Conservation (phyloP, 2,888 invertebrate genomes). For the Lamproptera curius region DNA sequence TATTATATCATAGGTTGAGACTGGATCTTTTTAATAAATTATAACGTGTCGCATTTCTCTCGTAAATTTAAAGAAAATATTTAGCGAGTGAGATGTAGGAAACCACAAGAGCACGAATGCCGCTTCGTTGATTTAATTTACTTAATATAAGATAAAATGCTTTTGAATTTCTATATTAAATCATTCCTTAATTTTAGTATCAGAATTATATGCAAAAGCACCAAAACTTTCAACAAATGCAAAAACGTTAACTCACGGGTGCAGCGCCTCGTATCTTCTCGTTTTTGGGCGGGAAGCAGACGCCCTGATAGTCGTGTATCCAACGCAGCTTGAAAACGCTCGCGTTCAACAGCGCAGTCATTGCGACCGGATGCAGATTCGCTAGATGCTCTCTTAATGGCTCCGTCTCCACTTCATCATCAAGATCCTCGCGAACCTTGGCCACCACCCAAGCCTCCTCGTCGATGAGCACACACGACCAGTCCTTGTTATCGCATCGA, state of each 20-base stretch:
- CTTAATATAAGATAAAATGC: not conserved
- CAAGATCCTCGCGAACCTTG: conserved; percentile 34
- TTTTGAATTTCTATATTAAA: not conserved
- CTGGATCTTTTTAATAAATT: no score
- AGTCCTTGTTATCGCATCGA: conserved; percentile 52
- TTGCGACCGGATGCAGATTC: conserved; percentile 48
- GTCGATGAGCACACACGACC: conserved; percentile 64
- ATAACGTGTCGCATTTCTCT: no score
- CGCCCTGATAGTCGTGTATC: conserved; percentile 66
- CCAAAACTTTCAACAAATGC: not conserved
- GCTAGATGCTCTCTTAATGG: conserved; percentile 53
- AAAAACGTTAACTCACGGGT: conserved; percentile 34
- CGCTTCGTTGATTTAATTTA: not conserved
- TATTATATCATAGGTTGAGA: no score
- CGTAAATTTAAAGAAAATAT: not conserved
- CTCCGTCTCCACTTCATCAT: conserved; percentile 35
- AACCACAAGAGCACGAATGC: not conserved
- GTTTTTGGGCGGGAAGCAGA: conserved; percentile 52
- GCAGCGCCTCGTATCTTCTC: conserved; percentile 34
- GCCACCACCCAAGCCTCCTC: conserved; percentile 65
- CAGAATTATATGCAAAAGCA: not conserved
- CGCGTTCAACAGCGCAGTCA: conserved; percentile 53
- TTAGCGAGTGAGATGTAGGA: not conserved
- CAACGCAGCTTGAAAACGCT: conserved; percentile 55
- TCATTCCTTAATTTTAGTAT: not conserved